Percentiles rank a stretch among this genome's conserved stretches.
phyloP scores from a whole-genome alignment of 30 jellyfish, hydroid and myxozoan species.

The Turritopsis dohrnii region DNA sequence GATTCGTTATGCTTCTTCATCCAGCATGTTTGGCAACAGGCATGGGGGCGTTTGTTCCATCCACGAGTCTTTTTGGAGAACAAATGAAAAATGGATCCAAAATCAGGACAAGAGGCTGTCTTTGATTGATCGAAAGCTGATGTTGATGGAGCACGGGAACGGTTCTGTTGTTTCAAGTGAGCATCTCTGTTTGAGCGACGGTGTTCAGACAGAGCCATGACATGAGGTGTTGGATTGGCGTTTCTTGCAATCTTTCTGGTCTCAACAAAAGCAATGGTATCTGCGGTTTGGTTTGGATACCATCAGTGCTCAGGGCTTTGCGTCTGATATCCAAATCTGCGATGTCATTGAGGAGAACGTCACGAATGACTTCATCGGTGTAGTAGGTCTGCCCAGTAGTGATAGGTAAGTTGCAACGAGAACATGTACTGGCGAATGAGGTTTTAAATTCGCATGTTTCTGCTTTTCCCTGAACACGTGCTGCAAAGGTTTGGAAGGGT shows the following conservation, averaged over 20 bases:
- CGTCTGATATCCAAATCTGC: slow-evolving; percentile 11
- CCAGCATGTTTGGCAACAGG: slow-evolving; percentile 14
- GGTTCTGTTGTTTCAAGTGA: not conserved
- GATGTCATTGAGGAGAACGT: slow-evolving; percentile 2
- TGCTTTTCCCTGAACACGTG: not conserved
- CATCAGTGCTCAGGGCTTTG: slow-evolving; percentile 6
- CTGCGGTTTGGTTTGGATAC: slow-evolving; percentile 11
- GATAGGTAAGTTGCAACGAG: not conserved
- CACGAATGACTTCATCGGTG: slow-evolving; percentile 21
- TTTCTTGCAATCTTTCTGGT: slow-evolving; percentile 8
- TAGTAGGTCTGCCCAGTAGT: not conserved
- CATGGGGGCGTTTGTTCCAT: slow-evolving; percentile 9
- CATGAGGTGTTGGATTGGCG: slow-evolving; percentile 11
- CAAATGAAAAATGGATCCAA: not conserved
- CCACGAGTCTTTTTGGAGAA: slow-evolving; percentile 11
- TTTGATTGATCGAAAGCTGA: not conserved
- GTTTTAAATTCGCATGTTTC: slow-evolving; percentile 16
- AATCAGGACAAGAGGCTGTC: slow-evolving; percentile 11
- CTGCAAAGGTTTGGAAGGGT: no score
- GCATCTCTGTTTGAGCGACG: not conserved
- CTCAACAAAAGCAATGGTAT: slow-evolving; percentile 13
- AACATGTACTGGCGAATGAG: not conserved
- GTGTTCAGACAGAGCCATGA: not conserved
- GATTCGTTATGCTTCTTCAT: not conserved
- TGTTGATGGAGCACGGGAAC: slow-evolving; percentile 9